Conservation (phyloP, 2,113 vertebrate species). For the Steatornis caripensis region DNA sequence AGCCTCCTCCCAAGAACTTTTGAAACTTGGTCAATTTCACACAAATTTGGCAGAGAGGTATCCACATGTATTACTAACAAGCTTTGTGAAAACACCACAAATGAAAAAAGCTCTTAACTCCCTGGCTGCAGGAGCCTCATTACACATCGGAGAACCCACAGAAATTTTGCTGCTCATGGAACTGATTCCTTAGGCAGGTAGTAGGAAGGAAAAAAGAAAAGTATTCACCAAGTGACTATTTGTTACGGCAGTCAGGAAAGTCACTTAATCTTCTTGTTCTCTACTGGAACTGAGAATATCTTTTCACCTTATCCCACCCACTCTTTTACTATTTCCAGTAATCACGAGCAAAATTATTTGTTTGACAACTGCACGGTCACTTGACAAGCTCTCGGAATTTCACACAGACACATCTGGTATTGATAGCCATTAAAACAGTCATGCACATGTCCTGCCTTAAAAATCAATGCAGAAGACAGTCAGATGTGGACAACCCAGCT, state of each 20-base stretch:
- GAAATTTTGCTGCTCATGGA: neutral
- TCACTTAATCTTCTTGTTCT: neutral
- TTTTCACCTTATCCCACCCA: neutral
- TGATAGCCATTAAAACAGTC: neutral
- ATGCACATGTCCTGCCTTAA: neutral
- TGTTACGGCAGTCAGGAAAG: neutral
- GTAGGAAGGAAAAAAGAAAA: neutral
- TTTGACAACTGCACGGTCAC: neutral
- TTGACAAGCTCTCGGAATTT: neutral
- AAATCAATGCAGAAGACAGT: neutral
- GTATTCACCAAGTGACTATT: neutral
- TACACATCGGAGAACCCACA: accelerated
- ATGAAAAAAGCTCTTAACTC: neutral
- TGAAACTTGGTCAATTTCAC: neutral
- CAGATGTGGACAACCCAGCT: neutral
- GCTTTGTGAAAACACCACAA: neutral
- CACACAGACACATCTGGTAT: neutral
- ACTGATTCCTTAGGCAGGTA: neutral
- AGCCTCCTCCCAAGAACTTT: neutral
- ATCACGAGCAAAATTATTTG: neutral
- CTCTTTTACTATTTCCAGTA: neutral
- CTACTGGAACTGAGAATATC: neutral
- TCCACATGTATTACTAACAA: neutral
- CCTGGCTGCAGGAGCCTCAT: neutral
- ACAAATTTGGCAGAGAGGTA: neutral